Conservation (phyloP, 2,113 vertebrate genomes). For the Salminus brasiliensis region DNA sequence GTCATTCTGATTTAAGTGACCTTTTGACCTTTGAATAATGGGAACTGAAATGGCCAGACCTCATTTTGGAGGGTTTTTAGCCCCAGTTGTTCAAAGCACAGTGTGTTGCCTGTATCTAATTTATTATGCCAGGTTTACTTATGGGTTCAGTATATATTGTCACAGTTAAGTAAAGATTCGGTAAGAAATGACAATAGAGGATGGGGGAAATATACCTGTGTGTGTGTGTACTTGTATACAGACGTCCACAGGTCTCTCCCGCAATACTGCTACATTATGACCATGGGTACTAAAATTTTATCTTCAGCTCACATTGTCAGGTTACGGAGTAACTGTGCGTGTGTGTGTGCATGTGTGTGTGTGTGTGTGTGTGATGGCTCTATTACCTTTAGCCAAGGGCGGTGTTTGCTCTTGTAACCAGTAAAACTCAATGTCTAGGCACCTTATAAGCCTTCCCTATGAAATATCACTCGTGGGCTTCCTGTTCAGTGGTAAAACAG, state of each 20-base stretch:
- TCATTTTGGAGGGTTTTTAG: neutral
- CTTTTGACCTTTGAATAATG: conserved; percentile 7
- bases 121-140: neutral
- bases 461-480: conserved; percentile 63
- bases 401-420: conserved; percentile 48
- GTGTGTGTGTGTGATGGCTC: conserved; percentile 32
- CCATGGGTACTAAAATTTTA: conserved; percentile 74
- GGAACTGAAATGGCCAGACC: neutral
- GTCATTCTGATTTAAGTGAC: neutral
- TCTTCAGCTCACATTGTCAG: conserved; percentile 68
- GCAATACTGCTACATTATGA: conserved; percentile 72
- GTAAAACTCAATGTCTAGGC: conserved; percentile 60
- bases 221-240: conserved; percentile 35
- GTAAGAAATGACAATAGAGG: neutral
- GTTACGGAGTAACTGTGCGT: conserved; percentile 59
- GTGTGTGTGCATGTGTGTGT: conserved; percentile 29
- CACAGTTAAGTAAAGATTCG: neutral
- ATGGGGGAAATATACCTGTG: too few relatives aligned
- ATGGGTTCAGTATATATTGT: neutral
- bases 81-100: neutral
- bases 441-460: conserved; percentile 62
- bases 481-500: conserved; percentile 63
- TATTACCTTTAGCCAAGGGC: conserved; percentile 49
- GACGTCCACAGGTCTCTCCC: conserved; percentile 66
- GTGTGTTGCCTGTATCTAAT: neutral